Evolutionary conservation across 2,797 vertebrate genomes (phyloP).

Genomic region (Chromis chromis): DNA sequence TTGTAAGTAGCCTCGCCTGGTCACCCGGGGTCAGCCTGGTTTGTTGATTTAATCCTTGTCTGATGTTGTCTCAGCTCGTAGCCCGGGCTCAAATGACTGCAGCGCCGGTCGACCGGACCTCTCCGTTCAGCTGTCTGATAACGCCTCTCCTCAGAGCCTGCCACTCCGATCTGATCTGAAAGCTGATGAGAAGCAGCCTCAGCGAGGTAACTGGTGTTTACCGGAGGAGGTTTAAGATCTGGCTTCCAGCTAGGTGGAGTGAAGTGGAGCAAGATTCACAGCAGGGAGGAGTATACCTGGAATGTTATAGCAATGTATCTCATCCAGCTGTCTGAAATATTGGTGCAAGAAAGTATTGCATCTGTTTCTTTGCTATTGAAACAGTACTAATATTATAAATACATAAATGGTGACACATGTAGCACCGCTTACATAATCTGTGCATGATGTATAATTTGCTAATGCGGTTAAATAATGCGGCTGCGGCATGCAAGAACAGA

Average conservation of each 20-base stretch:
- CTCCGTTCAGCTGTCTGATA: conserved; percentile 67
- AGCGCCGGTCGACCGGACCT: conserved; percentile 29
- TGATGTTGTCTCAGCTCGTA: conserved; percentile 76
- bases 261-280: conserved; percentile 21
- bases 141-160: conserved; percentile 57
- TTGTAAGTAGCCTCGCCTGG: conserved; percentile 62
- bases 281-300: neutral
- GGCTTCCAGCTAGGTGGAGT: conserved; percentile 40
- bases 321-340: neutral
- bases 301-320: conserved; percentile 6
- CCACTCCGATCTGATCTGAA: conserved; percentile 69
- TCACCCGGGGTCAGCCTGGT: conserved; percentile 63
- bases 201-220: conserved; percentile 48
- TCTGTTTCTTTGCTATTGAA: neutral
- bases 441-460: conserved; percentile 28
- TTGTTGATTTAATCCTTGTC: conserved; percentile 81
- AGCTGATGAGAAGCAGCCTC: conserved; percentile 66
- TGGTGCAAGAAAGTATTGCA: neutral
- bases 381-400: neutral
- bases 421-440: conserved; percentile 7
- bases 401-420: neutral
- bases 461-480: conserved; percentile 28
- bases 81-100: conserved; percentile 63
- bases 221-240: conserved; percentile 45
- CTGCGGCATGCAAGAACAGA: neutral